Evolutionary conservation across 2,113 vertebrate genomes (phyloP).

Genomic region (Aythya baeri): DNA sequence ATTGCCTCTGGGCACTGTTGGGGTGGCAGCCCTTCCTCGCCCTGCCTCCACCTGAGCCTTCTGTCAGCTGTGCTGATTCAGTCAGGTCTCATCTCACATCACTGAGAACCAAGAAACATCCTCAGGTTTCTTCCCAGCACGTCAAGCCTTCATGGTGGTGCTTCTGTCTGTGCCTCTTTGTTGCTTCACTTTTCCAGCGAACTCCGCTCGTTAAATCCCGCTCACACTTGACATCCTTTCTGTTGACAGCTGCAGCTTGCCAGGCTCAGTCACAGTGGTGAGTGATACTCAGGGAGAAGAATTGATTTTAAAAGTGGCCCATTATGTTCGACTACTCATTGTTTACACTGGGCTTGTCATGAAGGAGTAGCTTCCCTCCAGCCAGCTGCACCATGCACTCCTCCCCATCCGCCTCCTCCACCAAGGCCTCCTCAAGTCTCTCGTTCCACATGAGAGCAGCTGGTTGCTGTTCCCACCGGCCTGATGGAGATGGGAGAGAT

Average conservation of each 20-base stretch:
- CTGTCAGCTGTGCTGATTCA: neutral
- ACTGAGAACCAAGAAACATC: accelerated
- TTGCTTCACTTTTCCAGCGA: neutral
- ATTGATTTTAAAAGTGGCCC: neutral
- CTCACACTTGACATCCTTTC: neutral
- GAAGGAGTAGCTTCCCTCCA: neutral
- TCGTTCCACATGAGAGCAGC: neutral
- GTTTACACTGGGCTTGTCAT: neutral
- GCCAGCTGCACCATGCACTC: neutral
- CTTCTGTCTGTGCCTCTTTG: neutral
- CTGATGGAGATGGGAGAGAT: neutral
- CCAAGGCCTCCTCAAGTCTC: neutral
- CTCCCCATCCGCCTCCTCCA: neutral
- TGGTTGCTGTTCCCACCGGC: neutral
- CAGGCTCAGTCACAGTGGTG: neutral
- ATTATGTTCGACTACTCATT: neutral
- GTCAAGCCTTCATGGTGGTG: neutral
- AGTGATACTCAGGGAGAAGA: neutral
- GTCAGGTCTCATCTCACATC: neutral
- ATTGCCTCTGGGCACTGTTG: neutral
- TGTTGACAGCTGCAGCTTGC: neutral
- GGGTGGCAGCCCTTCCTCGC: too few relatives aligned
- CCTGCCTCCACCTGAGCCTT: neutral
- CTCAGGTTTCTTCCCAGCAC: accelerated
- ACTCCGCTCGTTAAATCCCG: neutral